A percentile compares a stretch with the other conserved stretches of the same genome.
Evolutionary conservation across 2,797 vertebrate species (phyloP).

Genomic region (Chaetodon trifasciatus): DNA sequence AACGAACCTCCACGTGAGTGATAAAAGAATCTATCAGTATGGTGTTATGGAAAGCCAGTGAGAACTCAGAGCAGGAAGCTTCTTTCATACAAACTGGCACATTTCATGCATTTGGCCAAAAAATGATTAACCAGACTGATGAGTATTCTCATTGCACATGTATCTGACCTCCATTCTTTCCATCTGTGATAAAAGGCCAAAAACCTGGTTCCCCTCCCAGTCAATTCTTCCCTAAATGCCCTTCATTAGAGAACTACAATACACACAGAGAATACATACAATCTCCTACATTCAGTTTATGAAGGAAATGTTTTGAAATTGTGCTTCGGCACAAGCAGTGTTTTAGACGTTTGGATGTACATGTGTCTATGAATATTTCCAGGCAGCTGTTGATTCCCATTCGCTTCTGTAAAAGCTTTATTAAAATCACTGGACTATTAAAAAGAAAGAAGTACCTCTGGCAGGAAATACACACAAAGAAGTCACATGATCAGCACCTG

Average conservation of each 20-base stretch:
- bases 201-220: slow-evolving; percentile 11
- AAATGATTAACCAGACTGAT: slow-evolving; percentile 5
- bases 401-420: not conserved
- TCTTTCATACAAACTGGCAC: slow-evolving; percentile 24
- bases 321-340: not conserved
- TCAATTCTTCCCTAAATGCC: not conserved
- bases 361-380: not conserved
- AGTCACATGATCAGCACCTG: too few relatives aligned
- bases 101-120: slow-evolving; percentile 24
- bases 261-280: not conserved
- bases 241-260: slow-evolving; percentile 18
- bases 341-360: not conserved
- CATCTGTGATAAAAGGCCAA: slow-evolving; percentile 24
- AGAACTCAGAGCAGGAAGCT: slow-evolving; percentile 7
- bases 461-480: too few relatives aligned
- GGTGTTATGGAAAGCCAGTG: not conserved
- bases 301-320: not conserved
- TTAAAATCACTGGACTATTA: too few relatives aligned
- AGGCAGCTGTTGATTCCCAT: not conserved
- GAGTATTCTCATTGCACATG: slow-evolving; percentile 16
- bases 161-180: slow-evolving; percentile 32
- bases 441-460: too few relatives aligned
- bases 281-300: not conserved
- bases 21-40: not conserved
- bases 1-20: not conserved